A percentile compares a stretch with the other conserved stretches of the same genome.
Evolutionary conservation across 2,113 vertebrate genomes (phyloP).

Genomic region (Myotis davidii): DNA sequence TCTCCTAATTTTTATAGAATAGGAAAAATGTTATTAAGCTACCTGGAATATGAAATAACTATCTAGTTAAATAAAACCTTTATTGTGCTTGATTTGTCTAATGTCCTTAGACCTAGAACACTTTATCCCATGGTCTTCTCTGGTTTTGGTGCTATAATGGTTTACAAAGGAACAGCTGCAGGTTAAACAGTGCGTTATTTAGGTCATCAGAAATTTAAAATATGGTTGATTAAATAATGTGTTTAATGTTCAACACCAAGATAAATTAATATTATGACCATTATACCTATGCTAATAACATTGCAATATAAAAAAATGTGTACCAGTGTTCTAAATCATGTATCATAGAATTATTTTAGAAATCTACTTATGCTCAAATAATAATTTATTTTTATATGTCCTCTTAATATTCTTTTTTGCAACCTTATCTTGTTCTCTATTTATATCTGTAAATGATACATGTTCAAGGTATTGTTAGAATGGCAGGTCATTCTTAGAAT

Average conservation of each 20-base stretch:
- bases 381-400: neutral
- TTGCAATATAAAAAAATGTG: neutral
- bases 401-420: neutral
- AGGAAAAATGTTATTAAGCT: slow-evolving; percentile 2
- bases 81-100: neutral
- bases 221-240: neutral
- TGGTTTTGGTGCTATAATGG: neutral
- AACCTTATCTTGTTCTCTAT: slow-evolving; percentile 5
- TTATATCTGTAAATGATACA: neutral
- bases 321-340: neutral
- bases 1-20: slow-evolving; percentile 19
- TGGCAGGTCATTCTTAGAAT: slow-evolving; percentile 17
- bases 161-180: neutral
- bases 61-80: neutral
- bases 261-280: neutral
- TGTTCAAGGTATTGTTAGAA: neutral
- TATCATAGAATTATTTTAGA: slow-evolving; percentile 1
- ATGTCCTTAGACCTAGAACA: neutral
- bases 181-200: neutral
- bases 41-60: neutral
- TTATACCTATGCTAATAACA: neutral
- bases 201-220: slow-evolving; percentile 33
- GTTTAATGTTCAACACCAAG: neutral
- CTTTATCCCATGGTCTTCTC: neutral
- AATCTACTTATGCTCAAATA: neutral